Evolutionary conservation across 2,113 vertebrate species (phyloP), one percentile per base, ranked within the genome.

Genomic region (Rhinogobius similis): DNA sequence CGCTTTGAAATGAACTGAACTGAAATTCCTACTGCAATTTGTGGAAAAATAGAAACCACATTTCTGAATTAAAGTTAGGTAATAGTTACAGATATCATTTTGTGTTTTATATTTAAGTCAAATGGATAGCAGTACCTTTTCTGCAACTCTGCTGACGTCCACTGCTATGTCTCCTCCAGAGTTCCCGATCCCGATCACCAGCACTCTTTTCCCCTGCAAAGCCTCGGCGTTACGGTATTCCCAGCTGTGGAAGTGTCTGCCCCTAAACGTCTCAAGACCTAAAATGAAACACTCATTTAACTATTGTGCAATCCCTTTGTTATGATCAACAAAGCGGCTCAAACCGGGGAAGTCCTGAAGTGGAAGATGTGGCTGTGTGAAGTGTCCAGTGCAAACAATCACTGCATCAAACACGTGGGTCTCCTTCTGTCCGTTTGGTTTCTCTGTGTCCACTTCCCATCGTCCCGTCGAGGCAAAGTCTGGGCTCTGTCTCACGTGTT

Each of bases 151-250:
- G 64, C 96, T 96, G 62, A 95, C 89, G 67, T 98, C 96, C 72
- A 95, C 96, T 0, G 96, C 94, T 64, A 98, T 91, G 67, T 73
- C 0, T 1, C 4, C 39, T 68, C 53, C 66, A 0, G 0, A 7
- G 72, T 96, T 97, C 56, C 97, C 96, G 1, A 94, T 94, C 24
- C 96, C 95, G 0, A 98, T 80, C 32, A 98, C 59, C 67, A 96
- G 46, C n/a, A 97, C 95, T 41, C 84, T 94, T 79, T 96, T 95
- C 50, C 93, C 93, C 0, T 46, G 63, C 83, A 94, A 93, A 16
- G 43, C 72, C 0, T 73, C 46, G 23, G 94, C 67, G 0, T 78
- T 88, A 68, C 94, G 94, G 71, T 97, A 98, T 14, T 96, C 89
- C 78, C 93, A 93, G 68, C 95, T 97, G 74, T 98, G 97, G 3